Evolutionary conservation across 1,140 invertebrate genomes (phyloP).

Genomic region (Plutomurus gul): DNA sequence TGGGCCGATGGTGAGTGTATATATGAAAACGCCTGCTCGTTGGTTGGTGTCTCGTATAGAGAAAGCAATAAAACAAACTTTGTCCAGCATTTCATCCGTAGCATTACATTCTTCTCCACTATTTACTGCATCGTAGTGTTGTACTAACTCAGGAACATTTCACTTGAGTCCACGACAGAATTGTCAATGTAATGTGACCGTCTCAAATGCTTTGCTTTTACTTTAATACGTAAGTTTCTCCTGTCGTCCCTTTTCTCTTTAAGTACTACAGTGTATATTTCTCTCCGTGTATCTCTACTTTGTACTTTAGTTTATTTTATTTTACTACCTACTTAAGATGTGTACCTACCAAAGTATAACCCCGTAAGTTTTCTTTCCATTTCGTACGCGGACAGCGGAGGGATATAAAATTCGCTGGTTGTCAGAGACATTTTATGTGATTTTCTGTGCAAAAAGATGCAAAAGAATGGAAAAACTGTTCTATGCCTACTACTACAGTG

Average conservation of each 20-base stretch:
- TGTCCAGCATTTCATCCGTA: constrained; percentile 34
- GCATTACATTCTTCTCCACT: neutral
- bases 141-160: neutral
- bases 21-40: too few relatives aligned
- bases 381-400: neutral
- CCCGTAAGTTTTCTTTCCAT: neutral
- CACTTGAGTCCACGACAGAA: neutral
- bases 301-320: constrained; percentile 17
- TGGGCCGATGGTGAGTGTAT: too few relatives aligned
- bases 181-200: neutral
- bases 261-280: neutral
- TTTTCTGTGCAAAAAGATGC: too few relatives aligned
- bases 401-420: constrained; percentile 3
- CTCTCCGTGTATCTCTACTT: neutral
- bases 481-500: too few relatives aligned
- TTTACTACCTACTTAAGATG: constrained; percentile 10
- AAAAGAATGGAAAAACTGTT: too few relatives aligned
- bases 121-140: too few relatives aligned
- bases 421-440: constrained; percentile 5
- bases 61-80: constrained; percentile 35
- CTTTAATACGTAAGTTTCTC: neutral
- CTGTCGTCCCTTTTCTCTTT: neutral
- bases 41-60: neutral
- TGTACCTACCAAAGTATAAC: neutral
- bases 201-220: neutral